Percentiles rank a stretch among this genome's conserved stretches.
phyloP scores from a whole-genome alignment of 2,113 vertebrate species.

The Galemys pyrenaicus region DNA sequence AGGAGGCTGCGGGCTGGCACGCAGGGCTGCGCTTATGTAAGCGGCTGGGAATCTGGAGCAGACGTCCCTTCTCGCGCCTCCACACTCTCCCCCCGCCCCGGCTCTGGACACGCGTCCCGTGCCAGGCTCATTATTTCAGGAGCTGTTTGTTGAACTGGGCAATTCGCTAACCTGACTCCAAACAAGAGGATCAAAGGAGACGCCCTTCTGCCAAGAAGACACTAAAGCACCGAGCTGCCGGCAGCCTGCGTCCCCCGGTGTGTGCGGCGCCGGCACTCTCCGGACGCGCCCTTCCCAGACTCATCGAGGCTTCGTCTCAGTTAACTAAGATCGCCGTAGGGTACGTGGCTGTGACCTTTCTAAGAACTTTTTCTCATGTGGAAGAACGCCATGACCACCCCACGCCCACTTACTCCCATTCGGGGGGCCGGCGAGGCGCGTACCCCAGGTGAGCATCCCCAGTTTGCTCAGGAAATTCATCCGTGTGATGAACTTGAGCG shows the following conservation, averaged over 20 bases:
- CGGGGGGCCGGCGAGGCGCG: neutral
- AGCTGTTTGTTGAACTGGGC: neutral
- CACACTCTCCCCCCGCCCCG: conserved; percentile 22
- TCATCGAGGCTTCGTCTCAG: too few relatives aligned
- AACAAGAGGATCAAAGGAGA: conserved; percentile 13
- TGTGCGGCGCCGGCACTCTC: neutral
- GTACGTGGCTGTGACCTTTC: too few relatives aligned
- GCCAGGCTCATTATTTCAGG: conserved; percentile 17
- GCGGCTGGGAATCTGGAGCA: conserved; percentile 56
- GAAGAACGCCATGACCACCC: neutral
- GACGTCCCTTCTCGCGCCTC: conserved; percentile 54
- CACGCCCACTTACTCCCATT: neutral
- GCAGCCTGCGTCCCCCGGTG: neutral
- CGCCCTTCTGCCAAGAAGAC: neutral
- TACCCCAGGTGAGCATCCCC: neutral
- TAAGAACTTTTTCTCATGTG: too few relatives aligned
- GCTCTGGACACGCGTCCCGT: neutral
- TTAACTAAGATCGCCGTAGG: too few relatives aligned
- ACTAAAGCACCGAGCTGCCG: neutral
- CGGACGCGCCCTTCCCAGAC: neutral
- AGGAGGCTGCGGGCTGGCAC: neutral
- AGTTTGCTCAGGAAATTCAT: neutral
- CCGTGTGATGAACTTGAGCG: neutral
- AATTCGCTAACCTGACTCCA: neutral
- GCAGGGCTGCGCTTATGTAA: conserved; percentile 44